Percentiles rank a stretch among this genome's conserved stretches.
Evolutionary conservation across 2,113 vertebrate genomes (phyloP).

Genomic region (Ictalurus punctatus): DNA sequence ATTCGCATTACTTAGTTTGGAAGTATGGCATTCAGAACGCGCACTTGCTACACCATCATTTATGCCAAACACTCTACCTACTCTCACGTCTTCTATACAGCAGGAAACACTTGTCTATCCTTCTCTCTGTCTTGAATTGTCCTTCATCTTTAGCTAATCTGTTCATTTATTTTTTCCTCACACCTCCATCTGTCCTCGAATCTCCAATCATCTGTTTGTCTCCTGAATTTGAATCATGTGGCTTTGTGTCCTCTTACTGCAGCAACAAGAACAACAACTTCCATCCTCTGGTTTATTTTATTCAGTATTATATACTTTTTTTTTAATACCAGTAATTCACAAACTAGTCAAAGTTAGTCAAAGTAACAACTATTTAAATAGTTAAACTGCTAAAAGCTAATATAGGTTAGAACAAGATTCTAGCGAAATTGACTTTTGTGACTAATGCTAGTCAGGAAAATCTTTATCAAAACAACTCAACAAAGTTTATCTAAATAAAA

Average conservation of each 20-base stretch:
- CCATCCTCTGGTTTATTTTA: not conserved
- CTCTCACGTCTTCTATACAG: not conserved
- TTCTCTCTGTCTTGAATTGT: not conserved
- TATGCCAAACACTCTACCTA: not conserved
- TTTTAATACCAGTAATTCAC: no score
- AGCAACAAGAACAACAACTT: not conserved
- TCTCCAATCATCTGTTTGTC: constrained; percentile 2
- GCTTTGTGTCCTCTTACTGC: not conserved
- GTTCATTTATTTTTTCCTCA: constrained; percentile 17
- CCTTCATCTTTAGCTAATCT: constrained; percentile 1
- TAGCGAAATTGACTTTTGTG: no score
- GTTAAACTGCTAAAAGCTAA: no score
- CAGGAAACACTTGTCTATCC: not conserved
- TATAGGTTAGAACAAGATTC: no score
- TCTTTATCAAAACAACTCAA: no score
- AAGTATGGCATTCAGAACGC: not conserved
- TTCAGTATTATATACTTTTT: not conserved
- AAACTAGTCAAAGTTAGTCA: no score
- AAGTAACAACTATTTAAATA: no score
- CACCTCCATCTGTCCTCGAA: not conserved
- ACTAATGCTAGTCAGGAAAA: no score
- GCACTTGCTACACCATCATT: fast-evolving
- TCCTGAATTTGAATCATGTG: not conserved
- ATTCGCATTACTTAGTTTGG: not conserved
- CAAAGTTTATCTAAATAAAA: no score